Evolutionary conservation across 2,888 invertebrate species (phyloP).

Genomic region (Aquatica leii): DNA sequence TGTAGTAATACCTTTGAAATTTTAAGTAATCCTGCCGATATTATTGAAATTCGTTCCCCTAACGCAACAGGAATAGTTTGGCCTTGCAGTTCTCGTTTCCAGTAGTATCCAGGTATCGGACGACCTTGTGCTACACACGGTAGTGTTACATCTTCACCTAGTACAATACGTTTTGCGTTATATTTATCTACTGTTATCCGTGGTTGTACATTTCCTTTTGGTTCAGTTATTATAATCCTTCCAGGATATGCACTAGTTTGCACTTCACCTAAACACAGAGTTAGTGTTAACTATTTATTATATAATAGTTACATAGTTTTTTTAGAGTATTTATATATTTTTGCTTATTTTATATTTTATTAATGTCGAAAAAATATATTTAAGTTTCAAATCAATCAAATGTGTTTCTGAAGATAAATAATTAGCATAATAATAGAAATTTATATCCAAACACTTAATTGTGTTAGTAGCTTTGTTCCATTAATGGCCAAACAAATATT

Average conservation of each 20-base stretch:
- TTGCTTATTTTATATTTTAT: too few species aligned
- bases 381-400: too few species aligned
- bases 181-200: constrained; percentile 77
- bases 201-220: constrained; percentile 79
- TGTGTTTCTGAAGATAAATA: too few species aligned
- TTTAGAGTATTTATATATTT: constrained; percentile 39
- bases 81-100: constrained; percentile 80
- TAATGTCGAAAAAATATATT: too few species aligned
- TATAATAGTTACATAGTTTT: too few species aligned
- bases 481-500: too few species aligned
- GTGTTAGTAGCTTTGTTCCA: too few species aligned
- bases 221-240: constrained; percentile 75
- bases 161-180: constrained; percentile 70
- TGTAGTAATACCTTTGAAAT: constrained; percentile 66
- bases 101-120: constrained; percentile 82
- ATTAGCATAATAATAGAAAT: too few species aligned
- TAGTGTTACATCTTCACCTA: constrained; percentile 77
- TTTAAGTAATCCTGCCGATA: constrained; percentile 71
- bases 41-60: constrained; percentile 68
- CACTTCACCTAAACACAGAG: constrained; percentile 66
- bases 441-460: too few species aligned
- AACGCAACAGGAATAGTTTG: constrained; percentile 72
- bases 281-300: too few species aligned
- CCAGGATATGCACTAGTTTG: constrained; percentile 69
- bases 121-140: constrained; percentile 84